Percentiles rank a stretch among this genome's conserved stretches.
Conservation (phyloP, 2,113 vertebrate species). For the Poecile atricapillus region DNA sequence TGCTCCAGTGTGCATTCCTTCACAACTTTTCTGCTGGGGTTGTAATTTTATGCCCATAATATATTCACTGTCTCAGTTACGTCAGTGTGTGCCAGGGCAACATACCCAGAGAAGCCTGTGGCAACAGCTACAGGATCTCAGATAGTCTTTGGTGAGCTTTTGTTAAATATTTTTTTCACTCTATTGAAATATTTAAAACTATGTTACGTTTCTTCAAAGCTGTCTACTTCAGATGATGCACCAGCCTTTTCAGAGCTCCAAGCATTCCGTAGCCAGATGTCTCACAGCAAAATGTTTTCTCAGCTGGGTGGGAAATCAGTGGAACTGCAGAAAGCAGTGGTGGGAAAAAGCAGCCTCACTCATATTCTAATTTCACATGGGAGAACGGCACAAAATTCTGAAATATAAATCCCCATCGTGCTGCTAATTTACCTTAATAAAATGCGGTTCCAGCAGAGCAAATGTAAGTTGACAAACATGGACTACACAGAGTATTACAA, state of each 20-base stretch:
- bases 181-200: not conserved
- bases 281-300: slow-evolving; percentile 80
- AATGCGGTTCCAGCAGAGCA: slow-evolving; percentile 54
- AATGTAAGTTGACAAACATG: slow-evolving; percentile 50
- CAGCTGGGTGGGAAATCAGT: slow-evolving; percentile 75
- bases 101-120: not conserved
- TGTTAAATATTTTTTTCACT: not conserved
- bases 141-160: not conserved
- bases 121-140: not conserved
- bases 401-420: slow-evolving; percentile 57
- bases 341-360: slow-evolving; percentile 69
- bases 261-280: slow-evolving; percentile 73
- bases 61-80: not conserved
- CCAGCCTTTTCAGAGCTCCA: not conserved
- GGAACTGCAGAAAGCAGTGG: slow-evolving; percentile 50
- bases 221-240: slow-evolving; percentile 38
- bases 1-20: not conserved
- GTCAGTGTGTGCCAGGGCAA: not conserved
- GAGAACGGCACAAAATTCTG: slow-evolving; percentile 64
- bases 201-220: slow-evolving; percentile 5
- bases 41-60: not conserved
- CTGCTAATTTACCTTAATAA: slow-evolving; percentile 69
- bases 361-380: slow-evolving; percentile 64
- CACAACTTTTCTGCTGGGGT: not conserved
- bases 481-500: slow-evolving; percentile 4